Evolutionary conservation across 2,113 vertebrate species (phyloP).

Genomic region (Motacilla alba): DNA sequence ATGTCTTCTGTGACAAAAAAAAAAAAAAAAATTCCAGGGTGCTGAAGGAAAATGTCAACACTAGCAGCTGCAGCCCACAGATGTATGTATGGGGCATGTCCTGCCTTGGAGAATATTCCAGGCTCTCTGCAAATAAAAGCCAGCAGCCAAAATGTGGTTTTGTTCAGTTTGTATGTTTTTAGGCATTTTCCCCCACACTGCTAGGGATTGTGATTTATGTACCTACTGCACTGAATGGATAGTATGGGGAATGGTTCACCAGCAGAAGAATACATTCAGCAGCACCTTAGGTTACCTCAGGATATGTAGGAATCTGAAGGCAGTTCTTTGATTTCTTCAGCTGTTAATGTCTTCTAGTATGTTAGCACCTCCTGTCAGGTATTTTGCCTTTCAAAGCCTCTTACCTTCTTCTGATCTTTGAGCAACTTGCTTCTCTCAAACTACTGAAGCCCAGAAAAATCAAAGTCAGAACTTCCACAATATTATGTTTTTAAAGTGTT

Average conservation of each 20-base stretch:
- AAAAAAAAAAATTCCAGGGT: not conserved
- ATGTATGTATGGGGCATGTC: slow-evolving; percentile 1
- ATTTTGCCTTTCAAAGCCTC: slow-evolving; percentile 31
- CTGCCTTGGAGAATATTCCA: not conserved
- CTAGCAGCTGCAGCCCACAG: not conserved
- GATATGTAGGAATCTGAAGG: not conserved
- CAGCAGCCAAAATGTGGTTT: not conserved
- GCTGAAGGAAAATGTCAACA: slow-evolving; percentile 3
- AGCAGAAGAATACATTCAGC: not conserved
- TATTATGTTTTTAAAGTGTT: not conserved
- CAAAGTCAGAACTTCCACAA: not conserved
- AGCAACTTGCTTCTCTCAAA: not conserved
- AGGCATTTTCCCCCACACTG: not conserved
- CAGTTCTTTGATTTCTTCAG: slow-evolving; percentile 10
- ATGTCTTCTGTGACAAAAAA: slow-evolving; percentile 2
- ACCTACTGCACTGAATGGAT: not conserved
- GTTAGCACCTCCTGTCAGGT: not conserved
- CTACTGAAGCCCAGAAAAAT: not conserved
- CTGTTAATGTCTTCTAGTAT: not conserved
- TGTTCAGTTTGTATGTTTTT: not conserved
- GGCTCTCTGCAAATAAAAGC: not conserved
- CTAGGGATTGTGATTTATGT: not conserved
- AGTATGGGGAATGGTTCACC: not conserved
- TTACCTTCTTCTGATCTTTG: not conserved
- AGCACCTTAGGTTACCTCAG: not conserved